Conservation (phyloP, 2,113 vertebrate species). For the Tupaia tana region DNA sequence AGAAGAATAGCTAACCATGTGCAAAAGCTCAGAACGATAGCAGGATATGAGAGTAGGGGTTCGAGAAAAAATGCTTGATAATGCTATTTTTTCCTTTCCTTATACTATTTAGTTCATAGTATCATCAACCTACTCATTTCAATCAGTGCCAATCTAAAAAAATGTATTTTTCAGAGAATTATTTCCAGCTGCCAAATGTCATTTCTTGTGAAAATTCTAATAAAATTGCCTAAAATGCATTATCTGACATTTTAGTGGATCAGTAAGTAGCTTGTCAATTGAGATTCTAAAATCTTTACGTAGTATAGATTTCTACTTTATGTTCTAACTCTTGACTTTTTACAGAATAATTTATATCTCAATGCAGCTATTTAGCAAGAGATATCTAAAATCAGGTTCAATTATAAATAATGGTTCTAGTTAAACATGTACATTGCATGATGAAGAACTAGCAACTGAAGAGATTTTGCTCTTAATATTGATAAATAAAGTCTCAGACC, state of each 20-base stretch:
- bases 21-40: neutral
- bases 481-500: constrained; percentile 66
- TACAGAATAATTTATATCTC: constrained; percentile 44
- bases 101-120: constrained; percentile 42
- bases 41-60: neutral
- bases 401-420: constrained; percentile 62
- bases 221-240: constrained; percentile 64
- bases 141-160: constrained; percentile 47
- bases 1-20: neutral
- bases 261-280: constrained; percentile 70
- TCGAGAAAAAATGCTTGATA: neutral
- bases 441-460: constrained; percentile 45
- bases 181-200: constrained; percentile 47
- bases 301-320: constrained; percentile 70
- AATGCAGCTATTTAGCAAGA: constrained; percentile 55
- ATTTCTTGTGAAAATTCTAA: constrained; percentile 71
- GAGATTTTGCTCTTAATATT: constrained; percentile 55
- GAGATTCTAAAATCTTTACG: constrained; percentile 71
- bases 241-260: constrained; percentile 69
- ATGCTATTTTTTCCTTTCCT: neutral
- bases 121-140: constrained; percentile 34
- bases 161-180: constrained; percentile 50
- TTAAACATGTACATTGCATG: constrained; percentile 45
- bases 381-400: constrained; percentile 53
- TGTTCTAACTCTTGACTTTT: constrained; percentile 61